Evolutionary conservation across 2,888 invertebrate species (phyloP).

Genomic region (Drosophila mercatorum): DNA sequence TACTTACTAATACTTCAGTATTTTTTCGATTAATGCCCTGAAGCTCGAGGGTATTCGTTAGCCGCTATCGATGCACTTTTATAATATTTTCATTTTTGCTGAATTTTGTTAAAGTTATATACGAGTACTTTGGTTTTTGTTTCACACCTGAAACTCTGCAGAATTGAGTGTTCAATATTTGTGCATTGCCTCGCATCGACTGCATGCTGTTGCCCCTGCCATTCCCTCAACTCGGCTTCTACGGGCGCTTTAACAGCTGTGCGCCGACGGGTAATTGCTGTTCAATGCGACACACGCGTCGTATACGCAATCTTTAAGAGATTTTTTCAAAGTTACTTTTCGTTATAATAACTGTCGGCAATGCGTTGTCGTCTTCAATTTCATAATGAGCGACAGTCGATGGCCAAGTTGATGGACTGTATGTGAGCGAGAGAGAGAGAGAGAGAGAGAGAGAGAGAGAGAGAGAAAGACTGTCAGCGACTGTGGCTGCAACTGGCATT

Average conservation of each 20-base stretch:
- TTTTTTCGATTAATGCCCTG: too few species aligned
- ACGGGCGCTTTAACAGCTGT: slow-evolving; percentile 23
- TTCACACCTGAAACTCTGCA: slow-evolving; percentile 64
- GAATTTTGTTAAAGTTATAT: slow-evolving; percentile 31
- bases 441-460: background rate
- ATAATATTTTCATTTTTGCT: slow-evolving; percentile 10
- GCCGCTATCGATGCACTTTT: background rate
- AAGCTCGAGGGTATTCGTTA: slow-evolving; percentile 1
- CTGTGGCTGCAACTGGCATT: slow-evolving; percentile 18
- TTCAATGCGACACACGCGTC: slow-evolving; percentile 35
- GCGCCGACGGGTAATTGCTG: slow-evolving; percentile 29
- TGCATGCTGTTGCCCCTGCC: background rate
- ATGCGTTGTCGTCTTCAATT: slow-evolving; percentile 39
- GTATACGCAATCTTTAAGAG: slow-evolving; percentile 55
- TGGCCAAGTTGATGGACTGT: slow-evolving; percentile 58
- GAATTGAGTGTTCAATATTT: slow-evolving; percentile 29
- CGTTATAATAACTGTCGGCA: slow-evolving; percentile 30
- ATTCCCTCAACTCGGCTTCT: slow-evolving; percentile 5
- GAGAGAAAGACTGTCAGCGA: slow-evolving; percentile 1
- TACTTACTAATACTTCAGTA: too few species aligned
- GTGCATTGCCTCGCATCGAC: slow-evolving; percentile 37
- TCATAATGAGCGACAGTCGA: slow-evolving; percentile 39
- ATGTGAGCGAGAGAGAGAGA: slow-evolving; percentile 1
- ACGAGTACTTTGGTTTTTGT: slow-evolving; percentile 21
- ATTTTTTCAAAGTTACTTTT: slow-evolving; percentile 1